A percentile compares a stretch with the other conserved stretches of the same genome.
Evolutionary conservation across 1,140 invertebrate species (phyloP).

Genomic region (Wiebesia pumilae): DNA sequence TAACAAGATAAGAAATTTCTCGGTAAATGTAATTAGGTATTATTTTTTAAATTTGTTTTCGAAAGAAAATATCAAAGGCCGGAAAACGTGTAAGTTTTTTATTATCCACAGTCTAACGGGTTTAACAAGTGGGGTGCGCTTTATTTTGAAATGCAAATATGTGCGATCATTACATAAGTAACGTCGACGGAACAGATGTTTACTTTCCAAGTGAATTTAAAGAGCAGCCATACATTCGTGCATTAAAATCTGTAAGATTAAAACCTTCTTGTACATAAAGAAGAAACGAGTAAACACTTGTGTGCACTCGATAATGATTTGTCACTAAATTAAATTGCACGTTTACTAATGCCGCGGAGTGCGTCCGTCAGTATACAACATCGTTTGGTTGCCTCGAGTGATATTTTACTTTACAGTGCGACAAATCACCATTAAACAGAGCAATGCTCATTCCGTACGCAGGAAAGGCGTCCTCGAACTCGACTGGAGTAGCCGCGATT

Average conservation of each 20-base stretch:
- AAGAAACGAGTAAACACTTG: not conserved
- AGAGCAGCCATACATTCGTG: not conserved
- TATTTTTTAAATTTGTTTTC: not conserved
- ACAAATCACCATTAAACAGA: not conserved
- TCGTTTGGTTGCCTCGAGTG: not conserved
- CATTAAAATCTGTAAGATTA: not conserved
- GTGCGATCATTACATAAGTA: not conserved
- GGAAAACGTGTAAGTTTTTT: not conserved
- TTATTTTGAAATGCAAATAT: not conserved
- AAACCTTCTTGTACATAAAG: not conserved
- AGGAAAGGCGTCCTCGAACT: not conserved
- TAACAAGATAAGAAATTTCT: not conserved
- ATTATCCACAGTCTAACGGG: not conserved
- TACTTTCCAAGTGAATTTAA: not conserved
- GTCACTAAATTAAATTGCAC: conserved; percentile 2
- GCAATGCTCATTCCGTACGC: not conserved
- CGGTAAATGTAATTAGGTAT: not conserved
- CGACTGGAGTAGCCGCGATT: not conserved
- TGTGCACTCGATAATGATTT: not conserved
- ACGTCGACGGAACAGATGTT: not conserved
- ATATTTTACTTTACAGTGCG: not conserved
- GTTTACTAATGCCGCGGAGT: not conserved
- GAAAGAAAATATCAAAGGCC: not conserved
- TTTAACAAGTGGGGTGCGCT: conserved; percentile 9
- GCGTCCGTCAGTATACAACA: not conserved